Evolutionary conservation across 2,113 vertebrate species (phyloP).

Genomic region (Carlito syrichta): DNA sequence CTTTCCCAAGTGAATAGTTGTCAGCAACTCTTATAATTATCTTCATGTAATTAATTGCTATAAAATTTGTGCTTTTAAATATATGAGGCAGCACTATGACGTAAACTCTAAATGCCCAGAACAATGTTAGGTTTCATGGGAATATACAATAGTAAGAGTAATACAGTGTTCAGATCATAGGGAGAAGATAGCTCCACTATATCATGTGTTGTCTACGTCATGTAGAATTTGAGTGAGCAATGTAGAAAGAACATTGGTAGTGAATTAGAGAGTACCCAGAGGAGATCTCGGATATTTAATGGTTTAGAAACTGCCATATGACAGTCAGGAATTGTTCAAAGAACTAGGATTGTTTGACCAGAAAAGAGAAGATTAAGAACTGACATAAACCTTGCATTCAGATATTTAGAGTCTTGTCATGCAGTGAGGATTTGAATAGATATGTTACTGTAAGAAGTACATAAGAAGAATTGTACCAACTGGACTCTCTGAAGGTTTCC

Average conservation of each 20-base stretch:
- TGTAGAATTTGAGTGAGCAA: not conserved
- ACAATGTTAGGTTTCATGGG: not conserved
- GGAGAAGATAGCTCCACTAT: not conserved
- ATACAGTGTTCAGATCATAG: not conserved
- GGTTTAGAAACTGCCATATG: not conserved
- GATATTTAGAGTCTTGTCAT: not conserved
- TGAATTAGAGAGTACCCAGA: not conserved
- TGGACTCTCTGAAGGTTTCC: not conserved
- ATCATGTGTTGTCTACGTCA: not conserved
- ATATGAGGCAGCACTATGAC: not conserved
- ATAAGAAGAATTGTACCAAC: not conserved
- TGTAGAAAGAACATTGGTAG: not conserved
- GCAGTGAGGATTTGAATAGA: not conserved
- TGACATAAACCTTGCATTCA: not conserved
- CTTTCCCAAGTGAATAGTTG: constrained; percentile 45
- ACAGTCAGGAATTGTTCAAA: not conserved
- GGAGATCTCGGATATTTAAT: not conserved
- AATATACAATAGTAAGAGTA: not conserved
- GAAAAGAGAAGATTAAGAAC: not conserved
- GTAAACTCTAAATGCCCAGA: not conserved
- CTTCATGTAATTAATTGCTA: constrained; percentile 8
- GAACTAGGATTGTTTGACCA: not conserved
- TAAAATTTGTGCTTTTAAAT: constrained; percentile 21
- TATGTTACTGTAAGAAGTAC: not conserved
- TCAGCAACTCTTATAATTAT: constrained; percentile 9